Conservation (phyloP, 64 coral and sea anemone genomes). For the Montipora sp. region DNA sequence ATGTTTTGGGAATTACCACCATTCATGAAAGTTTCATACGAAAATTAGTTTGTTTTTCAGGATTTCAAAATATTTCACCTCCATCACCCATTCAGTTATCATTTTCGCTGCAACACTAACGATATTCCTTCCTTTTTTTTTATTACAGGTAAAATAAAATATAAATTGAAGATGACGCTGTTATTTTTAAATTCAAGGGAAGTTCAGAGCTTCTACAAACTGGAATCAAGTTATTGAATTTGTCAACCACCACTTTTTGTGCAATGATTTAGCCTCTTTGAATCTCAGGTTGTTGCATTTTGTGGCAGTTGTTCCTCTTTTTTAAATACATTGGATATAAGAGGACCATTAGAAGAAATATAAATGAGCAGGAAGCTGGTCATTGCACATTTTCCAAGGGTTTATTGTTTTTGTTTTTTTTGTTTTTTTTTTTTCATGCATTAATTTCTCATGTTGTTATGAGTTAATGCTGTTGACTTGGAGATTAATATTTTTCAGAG, state of each 20-base stretch:
- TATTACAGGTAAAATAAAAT: constrained; percentile 1
- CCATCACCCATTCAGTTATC: not conserved
- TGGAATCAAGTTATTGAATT: not conserved
- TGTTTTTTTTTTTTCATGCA: too few relatives aligned
- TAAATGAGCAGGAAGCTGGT: not conserved
- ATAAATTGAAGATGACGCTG: constrained; percentile 21
- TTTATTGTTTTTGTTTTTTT: too few relatives aligned
- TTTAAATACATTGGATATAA: not conserved
- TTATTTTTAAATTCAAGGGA: not conserved
- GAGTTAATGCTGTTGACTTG: too few relatives aligned
- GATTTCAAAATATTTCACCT: too few relatives aligned
- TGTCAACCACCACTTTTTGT: not conserved
- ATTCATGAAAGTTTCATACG: too few relatives aligned
- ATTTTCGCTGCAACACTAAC: not conserved
- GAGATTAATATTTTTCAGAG: too few relatives aligned
- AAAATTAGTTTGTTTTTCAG: too few relatives aligned
- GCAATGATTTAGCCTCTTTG: not conserved
- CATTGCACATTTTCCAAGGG: not conserved
- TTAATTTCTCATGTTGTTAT: too few relatives aligned
- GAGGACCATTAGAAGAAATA: too few relatives aligned
- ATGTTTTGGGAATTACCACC: too few relatives aligned
- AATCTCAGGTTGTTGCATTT: not conserved
- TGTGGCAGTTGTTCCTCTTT: not conserved
- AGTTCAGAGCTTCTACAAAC: constrained; percentile 2
- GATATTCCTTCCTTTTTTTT: not conserved